Conservation (phyloP, 2,113 vertebrate species). For the rat (Rattus norvegicus) region GRCr8 NC_086023.1:143361001-143361500, state of each 20-base stretch:
- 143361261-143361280: slow-evolving; percentile 31
- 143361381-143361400: neutral
- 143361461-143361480: slow-evolving; percentile 3
- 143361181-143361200: slow-evolving; percentile 27
- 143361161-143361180: slow-evolving; percentile 58
- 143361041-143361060: slow-evolving; percentile 82
- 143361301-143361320: neutral
- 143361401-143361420: neutral
- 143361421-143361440: slow-evolving; percentile 22
- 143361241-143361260: slow-evolving; percentile 71
- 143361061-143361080: slow-evolving; percentile 83
- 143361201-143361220: slow-evolving; percentile 57
- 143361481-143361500: neutral
- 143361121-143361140: slow-evolving; percentile 71
- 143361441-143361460: slow-evolving; percentile 47
- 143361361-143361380: neutral
- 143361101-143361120: slow-evolving; percentile 82
- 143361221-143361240: slow-evolving; percentile 78
- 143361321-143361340: neutral
- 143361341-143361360: neutral
- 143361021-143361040: slow-evolving; percentile 81
- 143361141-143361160: slow-evolving; percentile 69
- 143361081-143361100: slow-evolving; percentile 84
- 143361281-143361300: neutral
- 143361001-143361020: slow-evolving; percentile 77